Conservation (phyloP, 2,113 vertebrate genomes). For the Miniopterus natalensis region DNA sequence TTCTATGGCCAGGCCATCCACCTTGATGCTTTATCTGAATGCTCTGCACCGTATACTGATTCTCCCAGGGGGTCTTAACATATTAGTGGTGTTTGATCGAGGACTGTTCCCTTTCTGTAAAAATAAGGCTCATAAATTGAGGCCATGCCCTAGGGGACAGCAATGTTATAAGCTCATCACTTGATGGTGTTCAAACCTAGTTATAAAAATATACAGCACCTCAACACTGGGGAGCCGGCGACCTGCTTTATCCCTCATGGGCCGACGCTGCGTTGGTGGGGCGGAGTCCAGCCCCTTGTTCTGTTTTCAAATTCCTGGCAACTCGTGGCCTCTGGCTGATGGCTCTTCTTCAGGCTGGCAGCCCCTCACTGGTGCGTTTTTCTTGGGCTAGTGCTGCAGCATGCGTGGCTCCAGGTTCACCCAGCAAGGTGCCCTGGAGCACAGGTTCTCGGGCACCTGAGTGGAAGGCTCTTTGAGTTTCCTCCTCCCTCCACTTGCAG, state of each 20-base stretch:
- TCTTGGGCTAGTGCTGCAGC: too few species aligned
- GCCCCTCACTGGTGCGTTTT: background rate
- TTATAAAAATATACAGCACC: constrained; percentile 71
- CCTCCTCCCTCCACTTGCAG: background rate
- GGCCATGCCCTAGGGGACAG: constrained; percentile 72
- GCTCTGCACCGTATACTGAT: background rate
- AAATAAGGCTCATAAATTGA: constrained; percentile 81
- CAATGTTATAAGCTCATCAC: constrained; percentile 69
- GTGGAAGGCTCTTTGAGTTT: background rate
- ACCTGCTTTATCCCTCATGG: constrained; percentile 56
- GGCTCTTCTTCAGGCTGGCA: background rate
- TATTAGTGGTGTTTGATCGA: constrained; percentile 39
- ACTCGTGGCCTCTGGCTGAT: background rate
- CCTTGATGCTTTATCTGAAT: background rate
- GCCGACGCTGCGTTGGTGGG: background rate
- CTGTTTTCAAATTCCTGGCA: background rate
- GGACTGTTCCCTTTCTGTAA: constrained; percentile 64
- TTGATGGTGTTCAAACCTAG: constrained; percentile 70
- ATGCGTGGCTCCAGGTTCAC: background rate
- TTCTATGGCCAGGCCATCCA: background rate
- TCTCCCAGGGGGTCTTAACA: background rate
- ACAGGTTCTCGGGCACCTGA: background rate
- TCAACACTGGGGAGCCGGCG: background rate
- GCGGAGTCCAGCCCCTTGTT: background rate
- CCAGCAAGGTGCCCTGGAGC: rapidly evolving